These are phyloP conservation scores for Teinopalpus imperialis DNA, from an alignment of 2,888 invertebrate genomes.

Conservation along the genomic window DNA sequence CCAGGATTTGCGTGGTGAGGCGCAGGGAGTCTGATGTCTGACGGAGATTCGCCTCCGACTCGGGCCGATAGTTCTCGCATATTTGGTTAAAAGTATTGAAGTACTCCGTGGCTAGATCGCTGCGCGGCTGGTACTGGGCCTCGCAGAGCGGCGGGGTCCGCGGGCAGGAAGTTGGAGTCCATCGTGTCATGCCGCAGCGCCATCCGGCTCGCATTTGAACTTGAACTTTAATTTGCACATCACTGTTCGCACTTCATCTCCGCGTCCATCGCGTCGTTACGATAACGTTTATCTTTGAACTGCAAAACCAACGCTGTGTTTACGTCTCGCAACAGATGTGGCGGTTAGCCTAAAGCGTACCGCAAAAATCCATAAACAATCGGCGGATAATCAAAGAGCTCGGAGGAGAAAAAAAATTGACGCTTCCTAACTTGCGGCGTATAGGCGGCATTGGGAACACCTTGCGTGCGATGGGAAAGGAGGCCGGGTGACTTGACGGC, in stretches of 20 bases:
- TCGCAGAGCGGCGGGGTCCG: conserved; percentile 81
- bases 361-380: conserved; percentile 21
- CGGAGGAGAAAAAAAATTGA: conserved; percentile 19
- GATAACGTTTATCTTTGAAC: background rate
- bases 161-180: conserved; percentile 76
- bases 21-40: conserved; percentile 68
- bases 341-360: background rate
- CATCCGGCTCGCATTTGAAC: conserved; percentile 56
- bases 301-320: conserved; percentile 24
- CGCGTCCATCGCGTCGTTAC: conserved; percentile 34
- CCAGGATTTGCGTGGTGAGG: conserved; percentile 64
- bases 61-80: conserved; percentile 66
- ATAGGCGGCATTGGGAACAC: conserved; percentile 37
- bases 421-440: background rate
- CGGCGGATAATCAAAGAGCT: conserved; percentile 20
- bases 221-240: conserved; percentile 61
- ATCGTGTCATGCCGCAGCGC: conserved; percentile 66
- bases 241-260: conserved; percentile 54
- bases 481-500: conserved; percentile 31
- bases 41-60: conserved; percentile 58
- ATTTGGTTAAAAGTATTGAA: conserved; percentile 76
- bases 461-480: conserved; percentile 43
- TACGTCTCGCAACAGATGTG: conserved; percentile 28
- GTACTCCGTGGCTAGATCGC: conserved; percentile 67
- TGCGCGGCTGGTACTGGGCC: conserved; percentile 56